phyloP scores from a whole-genome alignment of 1,140 invertebrate genomes.

The Delia radicum region DNA sequence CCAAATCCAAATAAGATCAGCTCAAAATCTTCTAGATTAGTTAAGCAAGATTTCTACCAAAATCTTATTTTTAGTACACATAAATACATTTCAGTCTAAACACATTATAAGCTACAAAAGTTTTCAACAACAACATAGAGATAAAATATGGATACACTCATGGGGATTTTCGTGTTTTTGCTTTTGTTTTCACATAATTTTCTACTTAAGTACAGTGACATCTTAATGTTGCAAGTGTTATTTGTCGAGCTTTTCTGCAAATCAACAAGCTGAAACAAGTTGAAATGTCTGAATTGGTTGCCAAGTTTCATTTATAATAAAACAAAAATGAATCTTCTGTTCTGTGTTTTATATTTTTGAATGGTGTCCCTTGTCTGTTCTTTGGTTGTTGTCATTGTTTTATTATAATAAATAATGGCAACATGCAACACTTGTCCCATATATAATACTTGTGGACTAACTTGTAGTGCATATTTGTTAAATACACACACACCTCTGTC shows the following conservation, averaged over 20 bases:
- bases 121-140: too few relatives aligned
- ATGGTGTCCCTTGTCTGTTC: neutral
- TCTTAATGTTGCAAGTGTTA: neutral
- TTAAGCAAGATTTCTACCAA: too few relatives aligned
- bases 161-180: neutral
- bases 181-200: neutral
- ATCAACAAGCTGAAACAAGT: slow-evolving; percentile 1
- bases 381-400: neutral
- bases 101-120: too few relatives aligned
- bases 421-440: slow-evolving; percentile 1
- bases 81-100: too few relatives aligned
- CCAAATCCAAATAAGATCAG: too few relatives aligned
- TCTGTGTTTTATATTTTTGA: neutral
- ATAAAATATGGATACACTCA: too few relatives aligned
- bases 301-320: slow-evolving; percentile 1
- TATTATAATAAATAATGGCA: slow-evolving; percentile 5
- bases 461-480: too few relatives aligned
- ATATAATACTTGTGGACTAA: too few relatives aligned
- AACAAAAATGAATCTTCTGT: neutral
- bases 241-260: neutral
- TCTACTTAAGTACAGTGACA: neutral
- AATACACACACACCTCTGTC: too few relatives aligned
- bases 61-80: too few relatives aligned
- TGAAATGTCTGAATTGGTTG: neutral
- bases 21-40: too few relatives aligned